These are phyloP conservation scores for Euplagia quadripunctaria DNA, from an alignment of 2,888 invertebrate genomes.

Conservation along the genomic window DNA sequence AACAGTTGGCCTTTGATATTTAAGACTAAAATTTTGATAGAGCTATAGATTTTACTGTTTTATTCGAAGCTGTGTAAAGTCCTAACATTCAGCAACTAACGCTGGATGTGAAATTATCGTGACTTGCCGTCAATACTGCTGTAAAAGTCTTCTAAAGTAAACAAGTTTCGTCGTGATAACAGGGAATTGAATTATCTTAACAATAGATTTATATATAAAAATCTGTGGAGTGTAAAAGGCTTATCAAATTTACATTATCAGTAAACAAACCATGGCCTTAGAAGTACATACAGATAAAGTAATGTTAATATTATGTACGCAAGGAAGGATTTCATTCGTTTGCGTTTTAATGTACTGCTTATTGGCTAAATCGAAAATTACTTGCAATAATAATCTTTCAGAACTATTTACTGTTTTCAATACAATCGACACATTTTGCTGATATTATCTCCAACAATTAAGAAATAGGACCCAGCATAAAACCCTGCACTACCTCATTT, in stretches of 20 bases:
- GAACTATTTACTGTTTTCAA: neutral
- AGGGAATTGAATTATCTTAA: too few relatives aligned
- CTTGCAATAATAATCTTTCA: neutral
- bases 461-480: slow-evolving; percentile 53
- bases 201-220: too few relatives aligned
- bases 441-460: slow-evolving; percentile 9
- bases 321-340: neutral
- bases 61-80: too few relatives aligned
- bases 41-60: too few relatives aligned
- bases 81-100: too few relatives aligned
- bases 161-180: too few relatives aligned
- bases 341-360: neutral
- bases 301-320: neutral
- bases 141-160: too few relatives aligned
- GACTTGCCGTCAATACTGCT: too few relatives aligned
- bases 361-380: neutral
- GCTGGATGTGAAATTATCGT: too few relatives aligned
- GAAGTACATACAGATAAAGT: neutral
- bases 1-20: too few relatives aligned
- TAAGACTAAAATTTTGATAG: too few relatives aligned
- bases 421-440: neutral
- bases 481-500: slow-evolving; percentile 46
- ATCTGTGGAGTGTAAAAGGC: too few relatives aligned
- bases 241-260: neutral
- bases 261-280: neutral